These are phyloP conservation scores for Eupeodes luniger DNA, from an alignment of 2,888 invertebrate species.

Conservation along the genomic window DNA sequence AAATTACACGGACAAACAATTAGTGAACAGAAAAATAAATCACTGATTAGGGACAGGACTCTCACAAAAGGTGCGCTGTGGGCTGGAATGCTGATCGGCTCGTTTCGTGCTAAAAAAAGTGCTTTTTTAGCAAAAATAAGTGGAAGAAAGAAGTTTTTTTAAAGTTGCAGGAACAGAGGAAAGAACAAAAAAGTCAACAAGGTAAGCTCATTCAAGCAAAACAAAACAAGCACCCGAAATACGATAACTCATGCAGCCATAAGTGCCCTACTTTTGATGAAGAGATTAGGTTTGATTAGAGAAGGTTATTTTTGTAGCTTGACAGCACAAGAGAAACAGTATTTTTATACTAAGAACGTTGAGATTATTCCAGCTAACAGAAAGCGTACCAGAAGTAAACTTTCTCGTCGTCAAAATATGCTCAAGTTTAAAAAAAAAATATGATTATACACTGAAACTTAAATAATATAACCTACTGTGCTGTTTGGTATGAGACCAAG, in stretches of 20 bases:
- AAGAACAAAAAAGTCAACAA: not conserved
- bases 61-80: too few species aligned
- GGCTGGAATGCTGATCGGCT: too few species aligned
- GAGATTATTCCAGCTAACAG: not conserved
- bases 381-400: not conserved
- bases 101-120: too few species aligned
- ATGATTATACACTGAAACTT: not conserved
- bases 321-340: not conserved
- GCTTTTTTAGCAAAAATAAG: not conserved
- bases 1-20: too few species aligned
- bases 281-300: not conserved
- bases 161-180: not conserved
- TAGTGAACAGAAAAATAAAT: too few species aligned
- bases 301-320: not conserved
- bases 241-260: not conserved
- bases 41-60: too few species aligned
- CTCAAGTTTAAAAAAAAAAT: not conserved
- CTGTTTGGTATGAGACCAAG: too few species aligned
- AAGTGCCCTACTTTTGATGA: not conserved
- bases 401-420: not conserved
- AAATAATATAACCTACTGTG: not conserved
- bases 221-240: not conserved
- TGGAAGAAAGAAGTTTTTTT: not conserved
- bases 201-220: not conserved
- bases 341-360: not conserved